phyloP scores from a whole-genome alignment of 2,888 invertebrate species.

The Muschampia plurimacula region DNA sequence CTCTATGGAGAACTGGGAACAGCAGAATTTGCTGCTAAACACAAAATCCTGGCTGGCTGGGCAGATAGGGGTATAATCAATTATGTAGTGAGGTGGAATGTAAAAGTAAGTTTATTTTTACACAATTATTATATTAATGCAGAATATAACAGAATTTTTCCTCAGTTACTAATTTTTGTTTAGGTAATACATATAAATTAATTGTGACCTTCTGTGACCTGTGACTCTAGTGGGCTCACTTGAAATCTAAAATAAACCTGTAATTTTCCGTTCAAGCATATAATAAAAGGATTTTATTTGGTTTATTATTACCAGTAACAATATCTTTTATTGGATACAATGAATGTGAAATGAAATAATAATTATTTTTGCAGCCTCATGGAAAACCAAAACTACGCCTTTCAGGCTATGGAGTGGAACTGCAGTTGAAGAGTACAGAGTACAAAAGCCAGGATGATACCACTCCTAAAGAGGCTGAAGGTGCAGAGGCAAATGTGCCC shows the following conservation, averaged over 20 bases:
- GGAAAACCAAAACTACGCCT: conserved; percentile 88
- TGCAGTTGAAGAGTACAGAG: conserved; percentile 99
- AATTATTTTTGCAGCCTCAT: conserved; percentile 56
- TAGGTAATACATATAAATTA: no score
- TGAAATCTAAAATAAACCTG: no score
- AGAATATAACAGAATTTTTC: no score
- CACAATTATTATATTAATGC: not conserved
- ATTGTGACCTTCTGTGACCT: no score
- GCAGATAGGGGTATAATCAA: conserved; percentile 90
- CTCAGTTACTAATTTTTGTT: not conserved
- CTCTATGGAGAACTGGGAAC: conserved; percentile 97
- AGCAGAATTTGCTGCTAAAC: conserved; percentile 89
- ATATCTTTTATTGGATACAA: no score
- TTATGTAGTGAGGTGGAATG: conserved; percentile 95
- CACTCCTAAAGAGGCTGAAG: conserved; percentile 86
- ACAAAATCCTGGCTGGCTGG: conserved; percentile 88
- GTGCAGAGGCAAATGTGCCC: conserved; percentile 67
- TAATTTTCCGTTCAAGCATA: no score
- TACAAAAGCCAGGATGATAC: conserved; percentile 99
- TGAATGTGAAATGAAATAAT: no score
- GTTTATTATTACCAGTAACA: no score
- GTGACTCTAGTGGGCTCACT: no score
- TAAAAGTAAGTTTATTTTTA: conserved; percentile 86
- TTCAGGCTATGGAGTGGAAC: conserved; percentile 98
- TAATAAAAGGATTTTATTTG: no score